Base-by-base conservation (phyloP, 2,888 invertebrate genomes). In the Caenorhabditis afra region DNA sequence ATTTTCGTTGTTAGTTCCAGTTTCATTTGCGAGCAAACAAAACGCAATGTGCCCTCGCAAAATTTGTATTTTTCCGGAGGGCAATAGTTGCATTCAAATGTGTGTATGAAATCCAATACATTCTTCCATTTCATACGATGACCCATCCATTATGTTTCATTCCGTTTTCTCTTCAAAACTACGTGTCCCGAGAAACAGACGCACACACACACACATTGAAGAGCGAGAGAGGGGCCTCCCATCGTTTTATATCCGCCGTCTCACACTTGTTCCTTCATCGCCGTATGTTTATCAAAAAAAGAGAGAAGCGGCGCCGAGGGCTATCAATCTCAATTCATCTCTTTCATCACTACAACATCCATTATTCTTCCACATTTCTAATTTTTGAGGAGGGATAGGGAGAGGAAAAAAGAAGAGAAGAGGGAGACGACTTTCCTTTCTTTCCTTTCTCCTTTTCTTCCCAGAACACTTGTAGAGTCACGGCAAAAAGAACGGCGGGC, bases 241-340 rank as follows among this genome's bases (percentile, higher is more conserved):
- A 73, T 64, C 73, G 55, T 73, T 73, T 73, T 73, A 73, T 73
- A 73, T 73, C 73, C 73, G 57, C 37, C 73, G 73, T 73, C 73
- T 73, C 73, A 73, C 73, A 73, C 73, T 73, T 73, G 73, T 73
- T 73, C 73, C 73, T 73, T 44, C 73, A 49, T 57, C 35, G 52
- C 71, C 64, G 73, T 73, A 64, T 64, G 73, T 73, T 73, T 73
- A 73, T 73, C 73, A 73, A 68, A 50, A 64, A 71, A 57, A 59
- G 62, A 73, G 64, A 35, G 70, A 35, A 64, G 64, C 55, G 50
- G 62, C 55, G 47, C 14, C 11, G 62, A 41, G 73, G 55, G 73
- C 73, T 73, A 73, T 73, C 73, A 73, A 73, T 73, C 73, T 73
- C 73, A 73, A 73, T 73, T 65, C 64, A 73, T 73, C 64, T 73